These are phyloP conservation scores for Eueides isabella DNA, from an alignment of 1,140 invertebrate species.

Conservation along the genomic window DNA sequence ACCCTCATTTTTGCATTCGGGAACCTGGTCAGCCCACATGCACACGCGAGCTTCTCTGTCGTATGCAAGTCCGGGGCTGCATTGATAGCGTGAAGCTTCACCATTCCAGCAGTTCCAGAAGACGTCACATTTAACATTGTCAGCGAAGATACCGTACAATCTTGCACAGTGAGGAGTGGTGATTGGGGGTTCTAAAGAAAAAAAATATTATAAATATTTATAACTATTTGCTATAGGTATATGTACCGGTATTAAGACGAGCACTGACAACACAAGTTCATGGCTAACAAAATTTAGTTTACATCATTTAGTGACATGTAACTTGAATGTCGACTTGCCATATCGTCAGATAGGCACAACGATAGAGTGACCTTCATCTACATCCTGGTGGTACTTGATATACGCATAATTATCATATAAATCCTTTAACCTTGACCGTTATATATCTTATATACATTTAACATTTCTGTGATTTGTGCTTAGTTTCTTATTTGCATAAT, in stretches of 20 bases:
- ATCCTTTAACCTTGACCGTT: constrained; percentile 48
- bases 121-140: constrained; percentile 93
- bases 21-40: constrained; percentile 97
- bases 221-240: background rate
- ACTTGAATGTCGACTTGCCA: constrained; percentile 27
- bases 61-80: constrained; percentile 96
- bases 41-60: constrained; percentile 95
- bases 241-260: background rate
- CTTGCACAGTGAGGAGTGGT: constrained; percentile 92
- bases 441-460: constrained; percentile 14
- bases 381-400: constrained; percentile 45
- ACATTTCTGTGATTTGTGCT: background rate
- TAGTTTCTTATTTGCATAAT: constrained; percentile 24
- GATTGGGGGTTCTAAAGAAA: constrained; percentile 89
- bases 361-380: constrained; percentile 39
- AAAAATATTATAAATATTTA: constrained; percentile 10
- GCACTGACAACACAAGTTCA: constrained; percentile 13
- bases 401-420: constrained; percentile 40
- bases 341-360: constrained; percentile 24
- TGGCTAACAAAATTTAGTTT: constrained; percentile 17
- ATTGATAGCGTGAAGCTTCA: constrained; percentile 95
- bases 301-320: background rate
- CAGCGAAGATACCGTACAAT: constrained; percentile 96
- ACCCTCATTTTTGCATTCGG: constrained; percentile 95
- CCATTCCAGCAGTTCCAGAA: constrained; percentile 99